Conservation (phyloP, 2,797 vertebrate species). For the Argentina silus region DNA sequence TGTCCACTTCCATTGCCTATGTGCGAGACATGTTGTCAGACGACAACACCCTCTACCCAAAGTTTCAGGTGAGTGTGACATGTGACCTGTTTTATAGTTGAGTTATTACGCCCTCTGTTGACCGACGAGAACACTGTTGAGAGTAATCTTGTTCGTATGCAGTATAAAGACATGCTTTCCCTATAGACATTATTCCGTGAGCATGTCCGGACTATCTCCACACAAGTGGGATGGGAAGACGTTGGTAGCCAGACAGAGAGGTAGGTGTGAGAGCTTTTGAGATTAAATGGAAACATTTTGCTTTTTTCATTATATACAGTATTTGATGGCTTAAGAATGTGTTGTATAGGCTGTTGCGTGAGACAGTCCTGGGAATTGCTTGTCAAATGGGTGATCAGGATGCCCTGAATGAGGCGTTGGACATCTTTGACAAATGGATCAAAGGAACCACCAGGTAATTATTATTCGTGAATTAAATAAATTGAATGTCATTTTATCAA, state of each 20-base stretch:
- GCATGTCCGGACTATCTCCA: slow-evolving; percentile 77
- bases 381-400: slow-evolving; percentile 83
- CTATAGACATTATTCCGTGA: slow-evolving; percentile 81
- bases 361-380: slow-evolving; percentile 83
- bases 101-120: not conserved
- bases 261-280: slow-evolving; percentile 74
- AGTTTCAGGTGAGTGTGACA: slow-evolving; percentile 83
- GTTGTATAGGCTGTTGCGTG: slow-evolving; percentile 84
- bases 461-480: not conserved
- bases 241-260: slow-evolving; percentile 78
- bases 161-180: slow-evolving; percentile 14
- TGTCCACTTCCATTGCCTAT: slow-evolving; percentile 82
- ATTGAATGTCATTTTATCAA: not conserved
- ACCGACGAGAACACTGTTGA: not conserved
- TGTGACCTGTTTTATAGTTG: not conserved
- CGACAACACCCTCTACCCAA: slow-evolving; percentile 75
- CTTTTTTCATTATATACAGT: no score
- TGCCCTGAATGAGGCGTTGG: slow-evolving; percentile 73
- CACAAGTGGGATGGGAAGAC: slow-evolving; percentile 80
- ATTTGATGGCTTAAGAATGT: not conserved
- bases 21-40: slow-evolving; percentile 86
- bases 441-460: slow-evolving; percentile 61
- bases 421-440: slow-evolving; percentile 82
- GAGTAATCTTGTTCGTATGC: no score
- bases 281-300: no score